These are phyloP conservation scores for Drosophila robusta DNA, from an alignment of 2,888 invertebrate species.

Conservation along the genomic window DNA sequence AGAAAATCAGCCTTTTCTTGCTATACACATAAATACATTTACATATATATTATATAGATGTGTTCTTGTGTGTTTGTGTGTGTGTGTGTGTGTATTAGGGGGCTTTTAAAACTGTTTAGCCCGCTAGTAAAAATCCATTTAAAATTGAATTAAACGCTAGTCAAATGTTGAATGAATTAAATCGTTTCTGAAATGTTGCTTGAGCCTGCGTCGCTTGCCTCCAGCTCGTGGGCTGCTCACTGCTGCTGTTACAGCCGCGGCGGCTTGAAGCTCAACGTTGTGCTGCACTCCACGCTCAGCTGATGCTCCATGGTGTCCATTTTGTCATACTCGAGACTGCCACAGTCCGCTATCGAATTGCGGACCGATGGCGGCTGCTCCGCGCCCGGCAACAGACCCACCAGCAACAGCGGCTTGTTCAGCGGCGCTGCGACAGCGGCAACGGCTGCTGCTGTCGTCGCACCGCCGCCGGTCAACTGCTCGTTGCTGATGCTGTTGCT, in stretches of 20 bases:
- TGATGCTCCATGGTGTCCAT: slow-evolving; percentile 71
- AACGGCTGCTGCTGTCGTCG: slow-evolving; percentile 26
- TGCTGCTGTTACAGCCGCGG: slow-evolving; percentile 71
- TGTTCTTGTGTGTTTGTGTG: slow-evolving; percentile 23
- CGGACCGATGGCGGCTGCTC: slow-evolving; percentile 77
- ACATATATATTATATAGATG: slow-evolving; percentile 30
- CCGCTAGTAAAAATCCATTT: slow-evolving; percentile 15
- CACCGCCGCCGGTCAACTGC: slow-evolving; percentile 52
- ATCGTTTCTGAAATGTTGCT: slow-evolving; percentile 45
- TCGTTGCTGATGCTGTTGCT: slow-evolving; percentile 67
- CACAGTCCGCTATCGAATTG: slow-evolving; percentile 81
- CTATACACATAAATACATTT: slow-evolving; percentile 73
- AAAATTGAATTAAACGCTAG: slow-evolving; percentile 23
- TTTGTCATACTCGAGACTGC: slow-evolving; percentile 49
- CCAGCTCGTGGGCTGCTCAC: slow-evolving; percentile 17
- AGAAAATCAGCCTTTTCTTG: slow-evolving; percentile 83
- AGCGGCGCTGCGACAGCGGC: slow-evolving; percentile 30
- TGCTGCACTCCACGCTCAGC: slow-evolving; percentile 65
- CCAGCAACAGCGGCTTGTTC: slow-evolving; percentile 70
- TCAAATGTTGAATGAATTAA: slow-evolving; percentile 31
- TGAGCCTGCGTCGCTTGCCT: slow-evolving; percentile 48
- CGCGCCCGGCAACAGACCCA: slow-evolving; percentile 69
- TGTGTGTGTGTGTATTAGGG: neutral
- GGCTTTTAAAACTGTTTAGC: slow-evolving; percentile 3
- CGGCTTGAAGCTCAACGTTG: slow-evolving; percentile 69